Percentiles rank a stretch among this genome's conserved stretches.
phyloP scores from a whole-genome alignment of 1,140 invertebrate species.

The Drosophila leontia region DNA sequence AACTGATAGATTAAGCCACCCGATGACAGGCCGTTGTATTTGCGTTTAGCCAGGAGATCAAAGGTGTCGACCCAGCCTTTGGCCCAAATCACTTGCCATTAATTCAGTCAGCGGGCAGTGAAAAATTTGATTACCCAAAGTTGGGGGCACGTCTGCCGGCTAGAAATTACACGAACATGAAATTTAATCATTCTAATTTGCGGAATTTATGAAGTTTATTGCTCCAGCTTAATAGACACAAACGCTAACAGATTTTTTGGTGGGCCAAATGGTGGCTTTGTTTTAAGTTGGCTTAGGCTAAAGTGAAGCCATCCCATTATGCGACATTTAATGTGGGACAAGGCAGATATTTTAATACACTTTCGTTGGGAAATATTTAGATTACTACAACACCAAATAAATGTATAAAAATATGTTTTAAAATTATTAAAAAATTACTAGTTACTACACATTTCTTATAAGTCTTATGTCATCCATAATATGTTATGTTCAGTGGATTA shows the following conservation, averaged over 20 bases:
- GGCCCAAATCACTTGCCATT: conserved; percentile 42
- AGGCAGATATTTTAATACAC: conserved; percentile 8
- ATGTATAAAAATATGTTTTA: background rate
- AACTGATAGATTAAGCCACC: conserved; percentile 19
- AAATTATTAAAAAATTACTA: too few relatives aligned
- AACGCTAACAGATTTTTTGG: conserved; percentile 54
- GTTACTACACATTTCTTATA: background rate
- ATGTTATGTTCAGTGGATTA: background rate
- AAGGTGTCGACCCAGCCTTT: conserved; percentile 37
- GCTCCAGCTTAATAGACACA: conserved; percentile 68
- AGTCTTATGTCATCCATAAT: background rate
- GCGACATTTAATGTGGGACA: background rate
- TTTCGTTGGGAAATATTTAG: background rate
- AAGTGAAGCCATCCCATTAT: conserved; percentile 20
- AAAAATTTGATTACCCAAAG: conserved; percentile 53
- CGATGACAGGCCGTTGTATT: conserved; percentile 27
- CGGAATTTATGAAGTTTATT: conserved; percentile 76
- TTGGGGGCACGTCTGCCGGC: conserved; percentile 22
- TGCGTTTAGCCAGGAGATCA: conserved; percentile 25
- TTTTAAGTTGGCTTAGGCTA: conserved; percentile 20
- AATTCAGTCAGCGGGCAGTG: conserved; percentile 28
- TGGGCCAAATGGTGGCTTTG: conserved; percentile 10
- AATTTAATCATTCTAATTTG: conserved; percentile 80
- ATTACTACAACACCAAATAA: background rate
- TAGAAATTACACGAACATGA: conserved; percentile 62